Conservation (phyloP, 37 sponge, comb jelly and placozoan species). For the Haliclona indistincta region DNA sequence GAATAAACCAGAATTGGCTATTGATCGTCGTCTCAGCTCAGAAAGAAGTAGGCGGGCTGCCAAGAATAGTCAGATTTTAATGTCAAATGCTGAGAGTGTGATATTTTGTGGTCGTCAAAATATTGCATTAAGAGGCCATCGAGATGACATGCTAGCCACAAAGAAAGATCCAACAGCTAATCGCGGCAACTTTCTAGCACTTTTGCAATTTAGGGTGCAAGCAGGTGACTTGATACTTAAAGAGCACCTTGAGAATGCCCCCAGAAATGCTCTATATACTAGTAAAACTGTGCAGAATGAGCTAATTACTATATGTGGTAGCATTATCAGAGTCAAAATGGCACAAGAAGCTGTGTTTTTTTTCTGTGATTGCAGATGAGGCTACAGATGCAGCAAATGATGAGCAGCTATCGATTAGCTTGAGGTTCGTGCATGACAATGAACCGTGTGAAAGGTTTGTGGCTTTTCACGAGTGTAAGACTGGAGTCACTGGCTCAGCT, state of each 20-base stretch:
- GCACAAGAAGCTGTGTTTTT: conserved; percentile 38
- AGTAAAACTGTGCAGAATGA: conserved; percentile 70
- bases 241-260: conserved; percentile 47
- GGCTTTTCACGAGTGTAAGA: too few relatives aligned
- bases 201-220: conserved; percentile 53
- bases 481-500: too few relatives aligned
- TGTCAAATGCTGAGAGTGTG: conserved; percentile 57
- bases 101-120: conserved; percentile 56
- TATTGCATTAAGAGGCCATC: conserved; percentile 59
- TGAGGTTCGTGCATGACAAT: conserved; percentile 20
- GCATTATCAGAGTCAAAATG: conserved; percentile 50
- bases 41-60: conserved; percentile 6
- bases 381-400: conserved; percentile 62
- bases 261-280: conserved; percentile 57
- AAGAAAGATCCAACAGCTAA: conserved; percentile 30
- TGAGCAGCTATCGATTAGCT: conserved; percentile 42
- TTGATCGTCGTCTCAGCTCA: conserved; percentile 46
- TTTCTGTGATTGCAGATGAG: conserved; percentile 77
- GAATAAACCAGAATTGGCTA: conserved; percentile 7
- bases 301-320: conserved; percentile 52
- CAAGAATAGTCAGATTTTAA: conserved; percentile 42
- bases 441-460: too few relatives aligned
- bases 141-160: conserved; percentile 35
- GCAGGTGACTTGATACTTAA: conserved; percentile 55
- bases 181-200: conserved; percentile 65